phyloP scores from a whole-genome alignment of 2,888 invertebrate genomes.

The Heliconius cydno region DNA sequence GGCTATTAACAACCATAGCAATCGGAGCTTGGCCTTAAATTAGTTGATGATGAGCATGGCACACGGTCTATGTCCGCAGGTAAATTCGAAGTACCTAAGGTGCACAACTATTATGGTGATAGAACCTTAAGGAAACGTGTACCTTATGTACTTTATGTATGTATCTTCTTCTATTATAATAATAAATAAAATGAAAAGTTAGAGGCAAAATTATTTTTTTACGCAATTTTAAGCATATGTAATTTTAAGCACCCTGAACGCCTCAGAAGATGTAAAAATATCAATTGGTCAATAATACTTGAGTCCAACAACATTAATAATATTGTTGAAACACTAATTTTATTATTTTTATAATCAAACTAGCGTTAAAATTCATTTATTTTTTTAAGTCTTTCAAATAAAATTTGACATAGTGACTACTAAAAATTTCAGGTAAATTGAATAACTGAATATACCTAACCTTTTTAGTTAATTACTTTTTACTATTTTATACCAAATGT shows the following conservation, averaged over 20 bases:
- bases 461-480: not conserved
- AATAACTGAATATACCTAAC: not conserved
- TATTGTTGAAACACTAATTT: not conserved
- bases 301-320: not conserved
- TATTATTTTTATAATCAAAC: too few relatives aligned
- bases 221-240: not conserved
- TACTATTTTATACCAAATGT: slow-evolving; percentile 2
- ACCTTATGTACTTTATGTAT: too few relatives aligned
- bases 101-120: too few relatives aligned
- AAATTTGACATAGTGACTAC: not conserved
- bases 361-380: too few relatives aligned
- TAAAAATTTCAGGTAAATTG: not conserved
- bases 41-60: too few relatives aligned
- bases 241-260: not conserved
- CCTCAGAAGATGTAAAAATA: not conserved
- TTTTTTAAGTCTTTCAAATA: too few relatives aligned
- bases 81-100: too few relatives aligned
- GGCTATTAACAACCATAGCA: too few relatives aligned
- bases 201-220: not conserved
- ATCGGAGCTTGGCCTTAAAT: too few relatives aligned
- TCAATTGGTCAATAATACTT: not conserved
- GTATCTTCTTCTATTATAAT: too few relatives aligned
- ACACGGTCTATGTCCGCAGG: too few relatives aligned
- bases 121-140: too few relatives aligned
- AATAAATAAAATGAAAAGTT: not conserved